Base-by-base conservation (phyloP, 2,113 vertebrate genomes). In the Solenodon paradoxus region DNA sequence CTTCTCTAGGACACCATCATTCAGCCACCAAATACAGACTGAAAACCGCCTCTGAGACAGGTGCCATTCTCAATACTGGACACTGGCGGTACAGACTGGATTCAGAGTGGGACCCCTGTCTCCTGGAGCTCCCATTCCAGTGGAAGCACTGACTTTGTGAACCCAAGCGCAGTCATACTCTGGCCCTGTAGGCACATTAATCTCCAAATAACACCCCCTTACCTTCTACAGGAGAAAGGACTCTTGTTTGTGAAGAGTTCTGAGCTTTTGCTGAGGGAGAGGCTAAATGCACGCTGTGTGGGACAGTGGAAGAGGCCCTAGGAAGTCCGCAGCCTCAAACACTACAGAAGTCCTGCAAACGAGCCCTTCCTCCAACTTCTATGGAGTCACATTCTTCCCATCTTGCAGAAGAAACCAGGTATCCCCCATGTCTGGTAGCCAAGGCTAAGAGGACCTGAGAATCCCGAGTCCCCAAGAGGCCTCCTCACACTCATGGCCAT, bases 331-430 rank as follows among this genome's bases (percentile, higher is more conserved):
- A 77, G 40, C n/a, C 47, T 55, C 2, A 1, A 26, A 38, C 38
- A 10, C 59, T 0, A 17, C 24, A 32, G 47, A 47, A 28, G 35
- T 49, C 38, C 28, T 63, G 3, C 13, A 2, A 49, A 42, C 13
- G 0, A 51, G 35, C 26, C 53, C 59, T 28, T 26, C 49, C 88
- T 28, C 38, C 5, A 42, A 13, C 63, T 74, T 22, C 69, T 7
- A 8, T 3, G 28, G 10, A 42, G 80, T 17, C 30, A 6, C 59
- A 24, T 10, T 64, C 57, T 45, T 78, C 82, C 61, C 88, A 77
- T 30, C 38, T 40, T 72, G 66, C 59, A 72, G 26, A 93, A 24
- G 94, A 57, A 51, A 30, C 30, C 15, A 71, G 49, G 59, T 77
- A 71, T 47, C 22, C 0, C 55, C 47, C 55, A 20, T 51, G 81